Evolutionary conservation across 2,797 vertebrate species (phyloP), one percentile per base, ranked within the genome.

Genomic region (Sebastes hubbsi): DNA sequence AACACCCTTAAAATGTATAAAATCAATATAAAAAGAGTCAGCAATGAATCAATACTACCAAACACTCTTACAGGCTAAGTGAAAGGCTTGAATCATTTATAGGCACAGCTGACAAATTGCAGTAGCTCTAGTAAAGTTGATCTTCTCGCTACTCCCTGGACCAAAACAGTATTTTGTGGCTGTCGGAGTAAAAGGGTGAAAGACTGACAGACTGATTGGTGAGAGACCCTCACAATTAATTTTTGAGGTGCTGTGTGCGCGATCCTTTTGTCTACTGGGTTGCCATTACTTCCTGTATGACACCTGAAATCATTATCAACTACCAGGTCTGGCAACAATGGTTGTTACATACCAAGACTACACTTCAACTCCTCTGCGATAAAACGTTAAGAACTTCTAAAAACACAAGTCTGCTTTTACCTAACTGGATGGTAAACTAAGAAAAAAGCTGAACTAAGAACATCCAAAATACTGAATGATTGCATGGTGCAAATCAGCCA

Each of bases 71-170:
- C 25, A 62, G 73, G 55, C 60, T 36, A 36, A 13, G 65, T 82
- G 36, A 84, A 76, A 75, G 13, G 29, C 20, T 42, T 85, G 18
- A 75, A 74, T 86, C 66, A 82, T 83, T 77, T 77, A 84, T 68
- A 59, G 59, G 14, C 30, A 36, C 30, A 8, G 54, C 36, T 59
- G 55, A 75, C 62, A 80, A 76, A 87, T 64, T 30, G 75, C 72
- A 81, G 59, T 18, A 42, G 56, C 77, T 54, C 46, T 13, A 36
- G 61, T 65, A 42, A 78, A 65, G 58, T 24, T 71, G 62, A 71
- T 74, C 38, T 55, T 70, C 70, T 72, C 54, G 11, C 30, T 54
- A 27, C 25, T 67, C 24, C 16, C 8, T 6, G 12, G 13, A 64
- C 18, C 20, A 24, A 66, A 77, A 52, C 2, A 24, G 36, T 22